phyloP scores from a whole-genome alignment of 1,140 invertebrate genomes.

The Papilio xuthus region DNA sequence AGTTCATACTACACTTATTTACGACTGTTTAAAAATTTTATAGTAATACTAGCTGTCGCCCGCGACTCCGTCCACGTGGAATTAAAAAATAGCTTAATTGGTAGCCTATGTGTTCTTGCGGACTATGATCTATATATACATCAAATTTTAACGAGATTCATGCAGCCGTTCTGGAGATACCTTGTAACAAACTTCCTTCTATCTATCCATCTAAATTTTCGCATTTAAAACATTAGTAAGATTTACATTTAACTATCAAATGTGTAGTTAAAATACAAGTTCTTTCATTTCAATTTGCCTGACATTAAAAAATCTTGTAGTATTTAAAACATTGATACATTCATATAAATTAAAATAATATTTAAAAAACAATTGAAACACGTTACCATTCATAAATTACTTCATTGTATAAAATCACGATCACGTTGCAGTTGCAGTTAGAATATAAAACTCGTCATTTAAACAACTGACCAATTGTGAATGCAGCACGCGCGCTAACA shows the following conservation, averaged over 20 bases:
- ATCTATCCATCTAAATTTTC: no score
- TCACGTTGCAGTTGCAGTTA: neutral
- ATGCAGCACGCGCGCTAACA: neutral
- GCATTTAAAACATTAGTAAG: no score
- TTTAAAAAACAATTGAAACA: neutral
- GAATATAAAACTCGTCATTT: neutral
- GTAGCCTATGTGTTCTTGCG: no score
- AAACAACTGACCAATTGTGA: neutral
- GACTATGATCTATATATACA: no score
- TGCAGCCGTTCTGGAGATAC: no score
- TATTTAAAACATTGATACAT: neutral
- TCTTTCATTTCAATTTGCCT: neutral
- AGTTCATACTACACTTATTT: neutral
- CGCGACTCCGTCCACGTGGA: no score
- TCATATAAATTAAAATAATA: neutral
- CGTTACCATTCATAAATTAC: neutral
- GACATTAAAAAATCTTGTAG: neutral
- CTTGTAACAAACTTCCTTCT: no score
- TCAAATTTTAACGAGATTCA: no score
- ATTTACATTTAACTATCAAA: no score
- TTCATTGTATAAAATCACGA: conserved; percentile 7
- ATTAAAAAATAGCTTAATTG: no score
- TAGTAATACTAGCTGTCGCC: no score
- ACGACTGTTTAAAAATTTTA: neutral
- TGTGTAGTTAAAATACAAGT: neutral